Evolutionary conservation across 2,888 invertebrate genomes (phyloP), one percentile per base, ranked within the genome.

Genomic region (Eupithecia abbreviata): DNA sequence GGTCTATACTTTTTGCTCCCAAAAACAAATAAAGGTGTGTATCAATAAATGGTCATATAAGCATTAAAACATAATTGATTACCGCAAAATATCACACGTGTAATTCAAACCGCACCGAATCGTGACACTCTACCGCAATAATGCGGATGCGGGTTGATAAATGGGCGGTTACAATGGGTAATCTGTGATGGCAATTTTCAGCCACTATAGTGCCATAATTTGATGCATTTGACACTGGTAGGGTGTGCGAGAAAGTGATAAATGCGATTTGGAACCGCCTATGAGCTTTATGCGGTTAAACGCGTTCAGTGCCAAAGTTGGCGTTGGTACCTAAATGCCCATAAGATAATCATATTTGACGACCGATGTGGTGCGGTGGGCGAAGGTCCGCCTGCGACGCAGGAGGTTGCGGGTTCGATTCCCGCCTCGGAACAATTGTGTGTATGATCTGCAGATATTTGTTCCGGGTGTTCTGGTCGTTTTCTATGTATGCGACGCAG

Each of bases 1-100:
- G 6, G n/a, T 5, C 6, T 55, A n/a, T 55, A 4, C 15, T 9
- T 58, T 18, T 18, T 58, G 18, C 6, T 58, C 49, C 2, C 58
- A 58, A 58, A 58, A 10, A 9, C 51, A 6, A 7, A 18, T n/a
- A 18, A 62, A 18, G 10, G 12, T n/a, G n/a, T n/a, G 30, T 30
- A 30, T 30, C 62, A 62, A 62, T 55, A n/a, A 55, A 55, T 10
- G 15, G 3, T n/a, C 15, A 7, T 15, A 42, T 42, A 66, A 65
- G 13, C 41, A 41, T 65, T 65, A n/a, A 55, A 43, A 62, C 71
- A n/a, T 47, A 71, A 71, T 67, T 72, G 45, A 47, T 73, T 41
- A 18, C 71, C 73, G 43, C 66, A 73, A 75, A 72, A 66, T 67
- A 73, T 71, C 13, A 73, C 71, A 72, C 47, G 43, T 76, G 71